Evolutionary conservation across 2,113 vertebrate genomes (phyloP), one percentile per base, ranked within the genome.

Genomic region (Rhinopomastus cyanomelas): DNA sequence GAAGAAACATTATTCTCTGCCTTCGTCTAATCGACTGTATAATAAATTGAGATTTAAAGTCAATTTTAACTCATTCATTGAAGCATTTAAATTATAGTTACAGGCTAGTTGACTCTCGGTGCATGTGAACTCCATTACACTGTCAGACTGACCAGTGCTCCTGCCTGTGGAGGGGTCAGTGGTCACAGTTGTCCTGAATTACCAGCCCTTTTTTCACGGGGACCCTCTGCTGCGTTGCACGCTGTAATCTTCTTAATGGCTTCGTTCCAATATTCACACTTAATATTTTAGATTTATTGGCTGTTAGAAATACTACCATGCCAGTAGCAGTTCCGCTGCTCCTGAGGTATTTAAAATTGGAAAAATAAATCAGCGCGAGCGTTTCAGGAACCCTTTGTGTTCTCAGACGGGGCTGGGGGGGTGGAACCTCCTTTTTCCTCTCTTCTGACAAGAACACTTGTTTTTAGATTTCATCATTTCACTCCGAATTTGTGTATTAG

Each of bases 231-330:
- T 96, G 97, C 16, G 98, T 97, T 97, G 97, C 97, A 96, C 95
- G 97, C 97, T 97, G 97, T 98, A 98, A 98, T 98, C 98, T 98
- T 98, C 98, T 98, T 99, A 98, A 99, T 98, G 98, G 98, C 97
- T 97, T 98, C 96, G 95, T 97, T 98, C 97, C 96, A 98, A 98
- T 98, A 98, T 99, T 99, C 98, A 98, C 99, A 99, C 98, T 97
- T 99, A 99, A 99, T 99, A 98, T 98, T 98, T 98, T 96, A 98
- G 98, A 99, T 99, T 99, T 99, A 99, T 99, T 98, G 98, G 98
- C 98, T 98, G 98, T 98, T 98, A 98, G 97, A 98, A 98, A 98
- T 97, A 98, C 98, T 98, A 95, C 97, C 97, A 98, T 95, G 98
- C 98, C 98, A 97, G 98, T 98, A 98, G 98, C 97, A 96, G 97